Base-by-base conservation (phyloP, 1,140 invertebrate genomes). In the Temnothorax nylanderi region DNA sequence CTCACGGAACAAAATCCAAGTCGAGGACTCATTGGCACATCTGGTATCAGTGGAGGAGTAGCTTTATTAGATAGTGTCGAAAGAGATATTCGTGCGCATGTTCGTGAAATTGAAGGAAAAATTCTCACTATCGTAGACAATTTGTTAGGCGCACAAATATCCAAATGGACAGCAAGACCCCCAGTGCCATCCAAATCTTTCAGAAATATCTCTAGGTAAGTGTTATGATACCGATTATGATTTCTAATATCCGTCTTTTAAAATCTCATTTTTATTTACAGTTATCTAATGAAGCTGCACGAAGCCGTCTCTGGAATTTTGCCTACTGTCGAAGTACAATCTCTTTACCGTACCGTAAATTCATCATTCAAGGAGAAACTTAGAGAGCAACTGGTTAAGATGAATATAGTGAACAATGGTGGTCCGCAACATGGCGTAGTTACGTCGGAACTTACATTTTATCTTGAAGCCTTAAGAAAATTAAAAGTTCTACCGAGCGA, bases 341-440 rank as follows among this genome's bases (percentile, higher is more conserved):
- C 96, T 58, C 97, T 99, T 71, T 99, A 99, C 94, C 96, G 97
- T 80, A 97, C 97, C 91, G 97, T 99, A 32, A 98, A 99, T 95
- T 96, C 96, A 88, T 97, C 97, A 80, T 99, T 99, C 91, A 99
- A 99, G 95, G 97, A 97, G 87, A 97, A 98, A 91, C 95, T 99
- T 86, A 96, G 97, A 93, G 97, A 98, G 90, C 98, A 99, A 92
- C 94, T 99, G 80, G 91, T 96, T 0, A 97, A 97, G 94, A 97
- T 99, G 95, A 98, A 98, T 93, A 98, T 99, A 87, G 97, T 97
- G 34, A 99, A 99, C 91, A 98, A 99, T 95, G 99, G 99, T 60
- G 98, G 99, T 49, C 99, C 99, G 0, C 98, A 99, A 93, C 99
- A 99, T 94, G 99, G 99, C 67, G 97, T 99, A 88, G 99, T 99